Conservation (phyloP, 1,140 invertebrate genomes). For the Fopius arisanus region DNA sequence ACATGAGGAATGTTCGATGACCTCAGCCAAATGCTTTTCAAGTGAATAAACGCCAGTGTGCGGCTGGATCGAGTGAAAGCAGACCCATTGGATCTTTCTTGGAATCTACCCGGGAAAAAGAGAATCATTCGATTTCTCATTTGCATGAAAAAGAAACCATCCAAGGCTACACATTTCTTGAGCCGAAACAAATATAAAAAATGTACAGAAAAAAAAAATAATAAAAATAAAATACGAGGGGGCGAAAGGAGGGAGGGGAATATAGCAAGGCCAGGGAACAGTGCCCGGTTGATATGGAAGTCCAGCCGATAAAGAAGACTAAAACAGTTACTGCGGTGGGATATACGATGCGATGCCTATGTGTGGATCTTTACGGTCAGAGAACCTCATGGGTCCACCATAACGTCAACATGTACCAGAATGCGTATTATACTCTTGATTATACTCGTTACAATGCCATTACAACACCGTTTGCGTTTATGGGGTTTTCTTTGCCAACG, state of each 20-base stretch:
- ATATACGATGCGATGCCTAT: background rate
- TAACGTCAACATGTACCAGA: background rate
- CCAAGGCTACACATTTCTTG: constrained; percentile 10
- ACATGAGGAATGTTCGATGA: background rate
- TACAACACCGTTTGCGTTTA: constrained; percentile 31
- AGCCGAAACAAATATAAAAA: constrained; percentile 1
- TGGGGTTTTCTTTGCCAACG: background rate
- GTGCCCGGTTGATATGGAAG: background rate
- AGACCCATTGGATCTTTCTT: constrained; percentile 16
- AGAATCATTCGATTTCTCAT: constrained; percentile 26
- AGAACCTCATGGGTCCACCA: background rate
- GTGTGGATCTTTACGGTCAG: background rate
- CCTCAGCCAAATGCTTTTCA: background rate
- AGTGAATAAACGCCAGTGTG: background rate
- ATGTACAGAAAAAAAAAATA: background rate
- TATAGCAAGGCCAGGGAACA: background rate
- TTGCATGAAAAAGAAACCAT: constrained; percentile 25
- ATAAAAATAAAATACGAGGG: background rate
- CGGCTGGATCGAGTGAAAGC: constrained; percentile 7
- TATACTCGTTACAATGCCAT: constrained; percentile 34
- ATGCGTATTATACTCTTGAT: constrained; percentile 11
- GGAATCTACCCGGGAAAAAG: constrained; percentile 13
- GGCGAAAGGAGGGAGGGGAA: background rate
- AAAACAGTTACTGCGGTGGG: background rate
- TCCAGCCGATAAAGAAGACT: constrained; percentile 19